Percentiles rank a stretch among this genome's conserved stretches.
phyloP scores from a whole-genome alignment of 2,797 vertebrate genomes.

The Channallabes apus region DNA sequence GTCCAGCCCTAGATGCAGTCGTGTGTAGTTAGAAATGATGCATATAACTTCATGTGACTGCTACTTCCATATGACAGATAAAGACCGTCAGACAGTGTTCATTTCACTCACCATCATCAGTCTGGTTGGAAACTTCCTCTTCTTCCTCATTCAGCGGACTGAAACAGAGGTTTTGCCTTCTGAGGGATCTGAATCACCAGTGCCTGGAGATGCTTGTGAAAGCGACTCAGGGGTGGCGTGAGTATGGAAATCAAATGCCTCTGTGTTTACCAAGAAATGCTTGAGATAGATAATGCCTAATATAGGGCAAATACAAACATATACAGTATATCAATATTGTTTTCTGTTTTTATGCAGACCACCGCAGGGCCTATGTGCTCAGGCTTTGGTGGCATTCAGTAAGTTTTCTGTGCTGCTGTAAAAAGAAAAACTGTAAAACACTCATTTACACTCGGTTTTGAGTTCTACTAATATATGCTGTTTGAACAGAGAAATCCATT shows the following conservation, averaged over 20 bases:
- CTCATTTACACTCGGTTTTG: background rate
- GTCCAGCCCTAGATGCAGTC: too few relatives aligned
- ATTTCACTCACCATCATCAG: constrained; percentile 95
- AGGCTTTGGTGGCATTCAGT: constrained; percentile 91
- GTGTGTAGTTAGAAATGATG: background rate
- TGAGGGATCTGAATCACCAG: constrained; percentile 62
- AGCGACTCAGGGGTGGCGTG: constrained; percentile 43
- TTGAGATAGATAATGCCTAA: background rate
- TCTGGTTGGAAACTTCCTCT: constrained; percentile 92
- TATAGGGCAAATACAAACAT: background rate
- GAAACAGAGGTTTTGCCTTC: constrained; percentile 61
- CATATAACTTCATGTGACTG: background rate
- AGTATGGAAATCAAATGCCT: constrained; percentile 28
- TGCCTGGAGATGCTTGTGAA: constrained; percentile 61
- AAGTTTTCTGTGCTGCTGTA: constrained; percentile 61
- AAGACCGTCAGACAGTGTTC: constrained; percentile 91
- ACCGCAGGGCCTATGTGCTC: constrained; percentile 68
- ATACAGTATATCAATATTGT: background rate
- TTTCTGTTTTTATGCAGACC: constrained; percentile 67
- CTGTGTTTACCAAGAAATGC: background rate
- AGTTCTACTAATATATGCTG: background rate
- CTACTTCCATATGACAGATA: constrained; percentile 72
- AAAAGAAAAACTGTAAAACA: constrained; percentile 4
- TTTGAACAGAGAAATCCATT: constrained; percentile 81
- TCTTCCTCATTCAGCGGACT: constrained; percentile 91